Conservation (phyloP, 2,888 invertebrate genomes). For the Nectonema munidae region DNA sequence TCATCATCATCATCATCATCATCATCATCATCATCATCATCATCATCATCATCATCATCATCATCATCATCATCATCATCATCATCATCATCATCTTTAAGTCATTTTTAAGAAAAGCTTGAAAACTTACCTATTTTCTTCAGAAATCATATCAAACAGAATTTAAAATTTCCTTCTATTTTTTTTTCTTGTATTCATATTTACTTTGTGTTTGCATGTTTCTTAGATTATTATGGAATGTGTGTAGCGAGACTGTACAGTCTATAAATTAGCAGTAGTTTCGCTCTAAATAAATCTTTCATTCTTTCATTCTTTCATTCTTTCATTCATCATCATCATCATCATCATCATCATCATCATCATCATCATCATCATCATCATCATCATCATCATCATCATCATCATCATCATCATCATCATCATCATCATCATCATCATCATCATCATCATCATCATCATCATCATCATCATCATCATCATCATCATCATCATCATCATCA, state of each 20-base stretch:
- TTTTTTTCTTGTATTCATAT: no score
- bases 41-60: not conserved
- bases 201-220: no score
- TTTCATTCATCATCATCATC: conserved; percentile 1
- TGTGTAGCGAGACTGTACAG: no score
- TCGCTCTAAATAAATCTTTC: no score
- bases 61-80: not conserved
- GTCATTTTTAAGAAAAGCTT: no score
- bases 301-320: not conserved
- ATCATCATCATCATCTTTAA: not conserved
- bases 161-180: no score
- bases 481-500: not conserved
- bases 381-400: conserved; percentile 5
- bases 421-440: conserved; percentile 5
- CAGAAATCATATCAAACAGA: no score
- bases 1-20: not conserved
- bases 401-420: conserved; percentile 5
- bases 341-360: conserved; percentile 5
- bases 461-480: not conserved
- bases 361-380: conserved; percentile 5
- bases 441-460: conserved; percentile 5
- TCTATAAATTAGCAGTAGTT: no score
- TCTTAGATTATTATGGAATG: no score
- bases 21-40: not conserved
- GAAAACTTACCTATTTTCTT: no score